phyloP scores from a whole-genome alignment of 2,797 vertebrate genomes.

The Macropodus opercularis region DNA sequence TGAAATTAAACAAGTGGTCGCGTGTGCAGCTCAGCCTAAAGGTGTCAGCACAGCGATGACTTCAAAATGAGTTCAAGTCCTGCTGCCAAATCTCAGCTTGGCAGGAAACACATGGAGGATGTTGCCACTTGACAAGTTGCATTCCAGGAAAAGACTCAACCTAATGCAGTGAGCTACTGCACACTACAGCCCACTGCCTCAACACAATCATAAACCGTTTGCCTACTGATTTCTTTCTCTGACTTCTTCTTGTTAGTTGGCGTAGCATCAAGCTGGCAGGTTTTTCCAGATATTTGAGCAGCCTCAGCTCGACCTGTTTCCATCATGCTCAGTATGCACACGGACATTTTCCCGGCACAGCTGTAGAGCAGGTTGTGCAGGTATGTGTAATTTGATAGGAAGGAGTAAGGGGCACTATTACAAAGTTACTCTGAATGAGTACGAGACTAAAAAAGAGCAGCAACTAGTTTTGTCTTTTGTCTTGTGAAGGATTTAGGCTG shows the following conservation, averaged over 20 bases:
- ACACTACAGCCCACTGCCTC: background rate
- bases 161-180: constrained; percentile 26
- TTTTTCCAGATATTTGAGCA: constrained; percentile 35
- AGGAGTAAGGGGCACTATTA: constrained; percentile 9
- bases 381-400: constrained; percentile 37
- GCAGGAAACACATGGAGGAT: constrained; percentile 62
- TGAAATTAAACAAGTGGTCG: background rate
- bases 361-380: constrained; percentile 49
- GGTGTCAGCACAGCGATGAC: background rate
- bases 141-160: constrained; percentile 58
- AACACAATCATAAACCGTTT: background rate
- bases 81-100: constrained; percentile 4
- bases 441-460: constrained; percentile 4
- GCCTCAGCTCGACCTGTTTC: constrained; percentile 41
- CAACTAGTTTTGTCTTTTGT: background rate
- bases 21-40: background rate
- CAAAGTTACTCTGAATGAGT: background rate
- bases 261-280: constrained; percentile 17
- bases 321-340: constrained; percentile 8
- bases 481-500: background rate
- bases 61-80: constrained; percentile 13
- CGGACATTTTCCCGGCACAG: background rate
- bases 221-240: background rate
- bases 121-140: constrained; percentile 43
- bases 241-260: constrained; percentile 30